Evolutionary conservation across 2,797 vertebrate genomes (phyloP).

Genomic region (Macroramphosus scolopax): DNA sequence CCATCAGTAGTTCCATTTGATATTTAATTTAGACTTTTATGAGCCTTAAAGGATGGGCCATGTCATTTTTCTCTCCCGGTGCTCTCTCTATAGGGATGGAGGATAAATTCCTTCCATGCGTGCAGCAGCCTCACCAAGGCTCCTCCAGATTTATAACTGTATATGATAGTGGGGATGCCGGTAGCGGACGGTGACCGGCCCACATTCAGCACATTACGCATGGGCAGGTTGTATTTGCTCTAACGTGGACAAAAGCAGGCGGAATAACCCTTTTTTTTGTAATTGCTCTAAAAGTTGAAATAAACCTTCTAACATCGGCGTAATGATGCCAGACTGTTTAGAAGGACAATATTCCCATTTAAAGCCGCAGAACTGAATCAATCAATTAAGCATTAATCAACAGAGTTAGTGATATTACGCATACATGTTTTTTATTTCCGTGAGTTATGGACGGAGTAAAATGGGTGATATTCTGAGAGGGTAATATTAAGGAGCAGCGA

Average conservation of each 20-base stretch:
- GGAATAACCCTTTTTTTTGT: no score
- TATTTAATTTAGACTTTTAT: slow-evolving; percentile 86
- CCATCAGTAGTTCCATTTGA: slow-evolving; percentile 83
- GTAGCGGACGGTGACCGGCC: slow-evolving; percentile 48
- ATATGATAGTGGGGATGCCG: slow-evolving; percentile 40
- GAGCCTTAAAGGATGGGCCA: slow-evolving; percentile 79
- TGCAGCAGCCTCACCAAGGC: slow-evolving; percentile 63
- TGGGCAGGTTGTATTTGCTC: slow-evolving; percentile 10
- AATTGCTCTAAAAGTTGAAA: no score
- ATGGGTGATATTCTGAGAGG: slow-evolving; percentile 83
- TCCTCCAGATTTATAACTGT: slow-evolving; percentile 72
- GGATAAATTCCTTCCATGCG: slow-evolving; percentile 77
- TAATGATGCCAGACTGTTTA: no score
- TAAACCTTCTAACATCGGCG: slow-evolving; percentile 16
- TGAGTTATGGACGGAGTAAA: slow-evolving; percentile 85
- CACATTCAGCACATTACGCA: slow-evolving; percentile 19
- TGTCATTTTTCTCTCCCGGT: slow-evolving; percentile 74
- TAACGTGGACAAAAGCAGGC: slow-evolving; percentile 18
- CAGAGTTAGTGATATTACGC: slow-evolving; percentile 78
- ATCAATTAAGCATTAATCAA: slow-evolving; percentile 89
- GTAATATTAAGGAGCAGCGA: slow-evolving; percentile 88
- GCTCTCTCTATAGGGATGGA: slow-evolving; percentile 70
- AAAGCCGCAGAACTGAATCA: slow-evolving; percentile 76
- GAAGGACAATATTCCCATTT: slow-evolving; percentile 42
- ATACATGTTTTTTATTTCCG: slow-evolving; percentile 75